phyloP scores from a whole-genome alignment of 2,888 invertebrate genomes.

The Parthenolecanium corni region DNA sequence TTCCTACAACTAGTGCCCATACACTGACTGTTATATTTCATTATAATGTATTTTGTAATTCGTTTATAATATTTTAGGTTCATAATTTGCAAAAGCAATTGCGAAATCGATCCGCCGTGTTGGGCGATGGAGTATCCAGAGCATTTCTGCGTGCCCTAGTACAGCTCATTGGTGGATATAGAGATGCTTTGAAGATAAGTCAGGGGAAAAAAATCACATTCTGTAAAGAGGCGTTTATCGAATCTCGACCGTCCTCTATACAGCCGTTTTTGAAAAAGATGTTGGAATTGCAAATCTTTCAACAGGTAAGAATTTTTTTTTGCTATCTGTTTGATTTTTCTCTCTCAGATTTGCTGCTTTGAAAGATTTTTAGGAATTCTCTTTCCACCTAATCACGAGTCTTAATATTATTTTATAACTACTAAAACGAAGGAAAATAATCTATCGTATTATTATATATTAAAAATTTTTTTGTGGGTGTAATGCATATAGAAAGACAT shows the following conservation, averaged over 20 bases:
- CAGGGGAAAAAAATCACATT: constrained; percentile 66
- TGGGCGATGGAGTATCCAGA: constrained; percentile 86
- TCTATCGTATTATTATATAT: too few species aligned
- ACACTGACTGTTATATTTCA: neutral
- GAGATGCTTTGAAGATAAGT: constrained; percentile 72
- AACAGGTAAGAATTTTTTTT: constrained; percentile 51
- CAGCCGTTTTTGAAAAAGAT: constrained; percentile 82
- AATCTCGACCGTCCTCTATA: constrained; percentile 69
- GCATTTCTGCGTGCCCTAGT: constrained; percentile 86
- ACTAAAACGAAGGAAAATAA: too few species aligned
- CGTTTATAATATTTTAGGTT: constrained; percentile 44
- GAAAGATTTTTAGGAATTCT: neutral
- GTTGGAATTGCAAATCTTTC: constrained; percentile 86
- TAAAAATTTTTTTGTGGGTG: too few species aligned
- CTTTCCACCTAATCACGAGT: neutral
- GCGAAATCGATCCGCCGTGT: constrained; percentile 58
- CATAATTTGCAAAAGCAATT: constrained; percentile 61
- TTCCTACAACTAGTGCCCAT: neutral
- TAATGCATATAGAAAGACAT: too few species aligned
- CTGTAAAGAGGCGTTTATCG: constrained; percentile 74
- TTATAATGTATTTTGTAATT: too few species aligned
- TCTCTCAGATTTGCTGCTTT: neutral
- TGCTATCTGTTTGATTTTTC: too few species aligned
- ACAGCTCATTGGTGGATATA: constrained; percentile 85
- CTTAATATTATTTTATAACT: too few species aligned